phyloP scores from a whole-genome alignment of 2,888 invertebrate genomes.

The Eupithecia abbreviata region DNA sequence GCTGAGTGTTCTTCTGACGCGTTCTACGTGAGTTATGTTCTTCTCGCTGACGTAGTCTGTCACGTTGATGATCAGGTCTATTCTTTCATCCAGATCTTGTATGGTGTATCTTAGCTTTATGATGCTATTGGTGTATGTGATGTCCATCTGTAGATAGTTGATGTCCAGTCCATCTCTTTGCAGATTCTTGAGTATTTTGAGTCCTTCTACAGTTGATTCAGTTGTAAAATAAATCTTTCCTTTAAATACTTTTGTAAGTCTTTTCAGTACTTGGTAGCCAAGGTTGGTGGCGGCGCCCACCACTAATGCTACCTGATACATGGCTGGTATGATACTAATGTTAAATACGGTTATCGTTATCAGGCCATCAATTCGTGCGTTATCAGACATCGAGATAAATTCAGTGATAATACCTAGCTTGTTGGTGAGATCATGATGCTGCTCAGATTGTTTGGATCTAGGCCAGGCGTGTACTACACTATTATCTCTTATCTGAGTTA shows the following conservation, averaged over 20 bases:
- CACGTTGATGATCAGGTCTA: conserved; percentile 71
- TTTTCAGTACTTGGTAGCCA: conserved; percentile 74
- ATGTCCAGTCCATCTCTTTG: conserved; percentile 58
- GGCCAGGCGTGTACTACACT: background rate
- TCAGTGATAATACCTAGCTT: conserved; percentile 54
- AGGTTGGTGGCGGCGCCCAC: conserved; percentile 75
- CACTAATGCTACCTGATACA: conserved; percentile 75
- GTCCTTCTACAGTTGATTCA: conserved; percentile 70
- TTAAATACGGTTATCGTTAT: conserved; percentile 68
- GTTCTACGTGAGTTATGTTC: conserved; percentile 64
- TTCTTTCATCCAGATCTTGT: conserved; percentile 75
- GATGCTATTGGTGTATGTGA: conserved; percentile 76
- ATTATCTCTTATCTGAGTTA: background rate
- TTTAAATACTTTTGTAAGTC: conserved; percentile 63
- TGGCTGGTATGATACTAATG: conserved; percentile 64
- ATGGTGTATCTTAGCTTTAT: conserved; percentile 73
- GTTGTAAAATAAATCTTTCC: conserved; percentile 77
- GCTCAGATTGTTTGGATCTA: conserved; percentile 38
- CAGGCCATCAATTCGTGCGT: conserved; percentile 68
- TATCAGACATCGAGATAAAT: conserved; percentile 68
- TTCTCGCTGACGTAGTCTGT: conserved; percentile 71
- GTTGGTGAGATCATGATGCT: conserved; percentile 61
- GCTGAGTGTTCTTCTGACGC: conserved; percentile 70
- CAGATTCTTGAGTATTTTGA: conserved; percentile 66
- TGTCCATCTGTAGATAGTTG: conserved; percentile 70